These are phyloP conservation scores for Hippopotamyrus pictus DNA, from an alignment of 2,797 vertebrate genomes.

Conservation along the genomic window DNA sequence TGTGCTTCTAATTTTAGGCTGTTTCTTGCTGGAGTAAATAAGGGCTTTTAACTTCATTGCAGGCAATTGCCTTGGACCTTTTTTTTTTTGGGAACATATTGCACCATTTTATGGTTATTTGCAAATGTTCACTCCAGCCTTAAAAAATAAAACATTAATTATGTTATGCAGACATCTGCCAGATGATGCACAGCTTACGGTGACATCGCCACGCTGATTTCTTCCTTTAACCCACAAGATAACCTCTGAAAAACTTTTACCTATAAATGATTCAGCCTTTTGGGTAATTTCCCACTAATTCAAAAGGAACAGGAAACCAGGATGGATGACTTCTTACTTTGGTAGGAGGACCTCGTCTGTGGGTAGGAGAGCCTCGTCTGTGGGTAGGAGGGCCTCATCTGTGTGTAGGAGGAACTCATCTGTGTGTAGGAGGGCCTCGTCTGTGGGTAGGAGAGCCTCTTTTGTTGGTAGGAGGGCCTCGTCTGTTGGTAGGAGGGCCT, in stretches of 20 bases:
- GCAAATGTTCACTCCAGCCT: neutral
- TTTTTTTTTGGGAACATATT: neutral
- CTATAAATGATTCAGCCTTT: neutral
- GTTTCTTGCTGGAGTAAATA: neutral
- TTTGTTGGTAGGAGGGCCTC: too few species aligned
- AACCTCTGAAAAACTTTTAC: neutral
- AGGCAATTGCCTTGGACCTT: neutral
- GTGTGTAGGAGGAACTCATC: neutral
- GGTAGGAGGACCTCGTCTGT: neutral
- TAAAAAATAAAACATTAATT: neutral
- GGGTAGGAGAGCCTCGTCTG: too few species aligned
- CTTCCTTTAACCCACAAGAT: neutral
- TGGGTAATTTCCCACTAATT: neutral
- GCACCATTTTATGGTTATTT: neutral
- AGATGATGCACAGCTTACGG: neutral
- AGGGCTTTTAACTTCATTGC: neutral
- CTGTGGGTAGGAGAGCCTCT: too few species aligned
- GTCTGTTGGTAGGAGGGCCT: too few species aligned
- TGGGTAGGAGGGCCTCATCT: neutral
- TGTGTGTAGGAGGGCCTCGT: too few species aligned
- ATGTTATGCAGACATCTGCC: constrained; percentile 13
- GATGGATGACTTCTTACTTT: neutral
- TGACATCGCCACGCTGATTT: neutral
- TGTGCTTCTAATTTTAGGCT: constrained; percentile 1
- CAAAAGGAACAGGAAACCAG: neutral